Percentiles rank a stretch among this genome's conserved stretches.
Conservation (phyloP, 2,113 vertebrate genomes). For the Rhinolophus sinicus region DNA sequence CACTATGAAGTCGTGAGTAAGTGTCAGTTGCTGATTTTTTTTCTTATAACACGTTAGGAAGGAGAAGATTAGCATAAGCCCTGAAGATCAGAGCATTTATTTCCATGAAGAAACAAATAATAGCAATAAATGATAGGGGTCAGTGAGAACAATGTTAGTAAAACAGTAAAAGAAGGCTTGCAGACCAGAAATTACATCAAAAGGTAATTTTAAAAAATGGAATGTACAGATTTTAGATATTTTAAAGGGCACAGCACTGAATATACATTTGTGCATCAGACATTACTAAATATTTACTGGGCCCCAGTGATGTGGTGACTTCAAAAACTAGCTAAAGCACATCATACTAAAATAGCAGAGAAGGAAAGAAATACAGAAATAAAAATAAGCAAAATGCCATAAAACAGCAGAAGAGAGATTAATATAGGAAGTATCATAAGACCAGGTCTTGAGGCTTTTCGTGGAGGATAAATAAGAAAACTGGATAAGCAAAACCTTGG, state of each 20-base stretch:
- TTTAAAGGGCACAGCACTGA: constrained; percentile 7
- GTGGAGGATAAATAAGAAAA: neutral
- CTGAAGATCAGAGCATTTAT: constrained; percentile 57
- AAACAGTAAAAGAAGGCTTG: neutral
- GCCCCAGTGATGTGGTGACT: neutral
- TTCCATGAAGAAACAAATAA: constrained; percentile 49
- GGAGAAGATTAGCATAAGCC: constrained; percentile 33
- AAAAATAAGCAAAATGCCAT: constrained; percentile 2
- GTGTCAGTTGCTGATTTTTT: neutral
- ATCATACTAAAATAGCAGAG: neutral
- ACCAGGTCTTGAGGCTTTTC: neutral
- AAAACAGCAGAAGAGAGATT: neutral
- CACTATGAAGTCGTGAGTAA: neutral
- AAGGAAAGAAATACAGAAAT: neutral
- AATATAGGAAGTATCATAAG: neutral
- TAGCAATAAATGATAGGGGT: neutral
- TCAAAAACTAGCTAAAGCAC: neutral
- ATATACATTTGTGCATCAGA: neutral
- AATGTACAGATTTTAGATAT: neutral
- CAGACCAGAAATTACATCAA: neutral
- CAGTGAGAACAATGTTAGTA: neutral
- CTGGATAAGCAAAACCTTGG: neutral
- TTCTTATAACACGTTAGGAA: constrained; percentile 38
- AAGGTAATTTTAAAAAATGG: neutral
- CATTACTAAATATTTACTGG: neutral